Conservation (phyloP, 2,797 vertebrate species). For the Crocodylus rhombifer region DNA sequence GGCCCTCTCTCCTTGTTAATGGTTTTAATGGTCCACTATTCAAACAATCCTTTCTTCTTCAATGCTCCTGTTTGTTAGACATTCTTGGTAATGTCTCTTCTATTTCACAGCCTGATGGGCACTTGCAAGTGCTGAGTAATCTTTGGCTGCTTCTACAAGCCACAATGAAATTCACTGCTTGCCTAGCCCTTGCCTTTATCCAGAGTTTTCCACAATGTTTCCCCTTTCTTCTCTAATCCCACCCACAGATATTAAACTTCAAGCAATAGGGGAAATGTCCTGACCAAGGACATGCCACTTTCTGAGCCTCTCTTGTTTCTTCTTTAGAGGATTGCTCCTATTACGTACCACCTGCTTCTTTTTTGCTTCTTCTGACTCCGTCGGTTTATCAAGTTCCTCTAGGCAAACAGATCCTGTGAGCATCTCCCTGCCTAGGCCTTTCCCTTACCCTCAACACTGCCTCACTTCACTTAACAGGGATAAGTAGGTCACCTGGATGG, state of each 20-base stretch:
- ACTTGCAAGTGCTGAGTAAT: neutral
- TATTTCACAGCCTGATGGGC: neutral
- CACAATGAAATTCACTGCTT: neutral
- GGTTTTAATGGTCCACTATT: no score
- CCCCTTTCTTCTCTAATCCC: neutral
- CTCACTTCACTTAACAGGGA: conserved; percentile 13
- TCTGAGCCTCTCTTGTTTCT: neutral
- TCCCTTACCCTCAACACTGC: conserved; percentile 2
- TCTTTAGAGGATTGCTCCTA: neutral
- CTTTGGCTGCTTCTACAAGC: neutral
- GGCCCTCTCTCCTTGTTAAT: no score
- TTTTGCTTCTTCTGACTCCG: neutral
- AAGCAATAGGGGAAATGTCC: no score
- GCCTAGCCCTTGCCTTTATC: neutral
- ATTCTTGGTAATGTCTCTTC: no score
- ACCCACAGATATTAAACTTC: no score
- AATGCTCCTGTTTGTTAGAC: no score
- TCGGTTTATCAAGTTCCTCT: neutral
- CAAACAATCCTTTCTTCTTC: no score
- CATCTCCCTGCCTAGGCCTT: neutral
- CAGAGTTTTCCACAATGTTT: neutral
- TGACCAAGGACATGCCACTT: neutral
- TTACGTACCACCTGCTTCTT: neutral
- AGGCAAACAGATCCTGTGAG: neutral
- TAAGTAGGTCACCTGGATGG: conserved; percentile 41